Evolutionary conservation across 2,888 invertebrate genomes (phyloP).

Genomic region (Stictocephala bisonia): DNA sequence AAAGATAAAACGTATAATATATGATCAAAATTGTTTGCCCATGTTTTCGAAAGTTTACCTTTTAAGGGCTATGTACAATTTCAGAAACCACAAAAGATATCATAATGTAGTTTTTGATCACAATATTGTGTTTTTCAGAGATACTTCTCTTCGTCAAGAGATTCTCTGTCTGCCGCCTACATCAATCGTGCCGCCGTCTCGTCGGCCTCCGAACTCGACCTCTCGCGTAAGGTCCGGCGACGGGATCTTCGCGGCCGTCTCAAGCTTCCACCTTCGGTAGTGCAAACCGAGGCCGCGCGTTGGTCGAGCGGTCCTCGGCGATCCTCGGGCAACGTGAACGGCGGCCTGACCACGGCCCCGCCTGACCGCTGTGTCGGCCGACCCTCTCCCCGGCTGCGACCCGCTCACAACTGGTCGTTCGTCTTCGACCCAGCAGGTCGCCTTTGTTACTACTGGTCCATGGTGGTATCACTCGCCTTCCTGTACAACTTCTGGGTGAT

Average conservation of each 20-base stretch:
- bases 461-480: conserved; percentile 95
- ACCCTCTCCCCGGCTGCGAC: conserved; percentile 67
- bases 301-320: conserved; percentile 62
- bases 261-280: conserved; percentile 71
- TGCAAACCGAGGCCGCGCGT: conserved; percentile 72
- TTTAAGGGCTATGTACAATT: too few species aligned
- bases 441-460: conserved; percentile 96
- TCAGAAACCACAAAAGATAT: too few species aligned
- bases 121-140: conserved; percentile 67
- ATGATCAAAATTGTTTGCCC: too few species aligned
- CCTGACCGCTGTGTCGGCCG: conserved; percentile 65
- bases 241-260: conserved; percentile 65
- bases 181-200: conserved; percentile 73
- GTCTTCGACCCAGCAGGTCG: conserved; percentile 99
- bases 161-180: conserved; percentile 78
- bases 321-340: conserved; percentile 38
- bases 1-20: too few species aligned
- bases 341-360: conserved; percentile 43
- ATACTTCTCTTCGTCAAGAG: conserved; percentile 78
- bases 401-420: conserved; percentile 85
- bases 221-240: conserved; percentile 76
- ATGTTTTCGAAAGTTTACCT: too few species aligned
- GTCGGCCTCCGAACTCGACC: conserved; percentile 81
- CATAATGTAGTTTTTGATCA: too few species aligned
- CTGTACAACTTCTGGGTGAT: conserved; percentile 98